Conservation (phyloP, 1,140 invertebrate species). For the Monomorium pharaonis region DNA sequence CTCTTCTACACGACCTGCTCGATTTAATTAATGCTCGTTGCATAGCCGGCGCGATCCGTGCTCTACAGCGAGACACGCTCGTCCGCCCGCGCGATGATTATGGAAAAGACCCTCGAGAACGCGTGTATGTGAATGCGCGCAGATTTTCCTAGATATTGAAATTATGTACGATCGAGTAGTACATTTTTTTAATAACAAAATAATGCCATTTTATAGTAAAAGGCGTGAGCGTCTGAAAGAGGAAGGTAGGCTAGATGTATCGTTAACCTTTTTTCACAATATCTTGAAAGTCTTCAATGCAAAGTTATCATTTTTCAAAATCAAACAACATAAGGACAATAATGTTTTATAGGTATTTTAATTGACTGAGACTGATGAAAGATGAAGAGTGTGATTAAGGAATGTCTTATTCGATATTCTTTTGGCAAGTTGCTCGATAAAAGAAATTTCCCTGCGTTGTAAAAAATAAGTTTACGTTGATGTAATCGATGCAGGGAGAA, state of each 20-base stretch:
- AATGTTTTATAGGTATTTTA: background rate
- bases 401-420: background rate
- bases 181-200: conserved; percentile 54
- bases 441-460: background rate
- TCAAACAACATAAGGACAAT: background rate
- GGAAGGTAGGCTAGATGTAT: background rate
- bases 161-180: conserved; percentile 47
- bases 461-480: background rate
- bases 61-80: conserved; percentile 55
- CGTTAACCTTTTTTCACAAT: background rate
- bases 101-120: conserved; percentile 41
- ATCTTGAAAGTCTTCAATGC: background rate
- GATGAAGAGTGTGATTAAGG: background rate
- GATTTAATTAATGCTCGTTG: conserved; percentile 76
- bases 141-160: conserved; percentile 18
- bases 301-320: background rate
- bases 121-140: background rate
- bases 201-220: background rate
- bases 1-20: conserved; percentile 58
- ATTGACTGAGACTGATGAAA: background rate
- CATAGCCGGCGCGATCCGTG: conserved; percentile 40
- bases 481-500: background rate
- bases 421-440: background rate
- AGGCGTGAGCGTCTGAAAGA: no score
- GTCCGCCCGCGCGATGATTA: conserved; percentile 53